phyloP scores from a whole-genome alignment of 2,888 invertebrate genomes.

The Idaea dimidiata region DNA sequence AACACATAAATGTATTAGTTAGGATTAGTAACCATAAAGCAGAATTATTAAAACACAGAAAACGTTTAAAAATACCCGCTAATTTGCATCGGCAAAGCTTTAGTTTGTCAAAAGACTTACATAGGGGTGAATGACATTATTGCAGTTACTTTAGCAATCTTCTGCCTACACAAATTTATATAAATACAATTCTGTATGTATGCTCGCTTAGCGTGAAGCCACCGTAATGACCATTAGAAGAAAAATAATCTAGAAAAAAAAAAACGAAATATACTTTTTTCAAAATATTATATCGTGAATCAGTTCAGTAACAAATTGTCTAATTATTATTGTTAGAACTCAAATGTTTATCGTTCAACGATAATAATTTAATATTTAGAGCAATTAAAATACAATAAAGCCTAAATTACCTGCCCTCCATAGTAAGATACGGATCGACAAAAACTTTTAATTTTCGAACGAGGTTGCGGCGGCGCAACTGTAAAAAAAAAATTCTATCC shows the following conservation, averaged over 20 bases:
- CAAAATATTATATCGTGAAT: neutral
- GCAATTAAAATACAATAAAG: conserved; percentile 42
- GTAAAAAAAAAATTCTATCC: conserved; percentile 42
- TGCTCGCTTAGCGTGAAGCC: conserved; percentile 49
- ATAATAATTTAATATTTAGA: conserved; percentile 5
- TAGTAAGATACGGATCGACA: conserved; percentile 38
- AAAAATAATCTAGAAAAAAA: conserved; percentile 64
- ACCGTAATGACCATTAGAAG: conserved; percentile 50
- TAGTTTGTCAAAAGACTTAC: conserved; percentile 53
- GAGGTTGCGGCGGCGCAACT: conserved; percentile 32
- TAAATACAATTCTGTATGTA: conserved; percentile 31
- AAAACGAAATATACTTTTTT: conserved; percentile 20
- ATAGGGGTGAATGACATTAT: conserved; percentile 74
- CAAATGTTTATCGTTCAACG: neutral
- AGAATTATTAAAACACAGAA: too few relatives aligned
- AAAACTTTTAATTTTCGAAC: conserved; percentile 34
- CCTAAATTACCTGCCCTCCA: conserved; percentile 54
- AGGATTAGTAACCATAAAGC: too few relatives aligned
- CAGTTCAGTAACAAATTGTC: neutral
- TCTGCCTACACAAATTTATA: conserved; percentile 38
- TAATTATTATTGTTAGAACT: neutral
- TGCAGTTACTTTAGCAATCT: conserved; percentile 33
- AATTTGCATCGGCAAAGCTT: neutral
- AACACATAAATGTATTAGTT: too few relatives aligned
- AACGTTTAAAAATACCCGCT: neutral